These are phyloP conservation scores for Agrenia bidenticulata DNA, from an alignment of 2,888 invertebrate genomes.

Conservation along the genomic window DNA sequence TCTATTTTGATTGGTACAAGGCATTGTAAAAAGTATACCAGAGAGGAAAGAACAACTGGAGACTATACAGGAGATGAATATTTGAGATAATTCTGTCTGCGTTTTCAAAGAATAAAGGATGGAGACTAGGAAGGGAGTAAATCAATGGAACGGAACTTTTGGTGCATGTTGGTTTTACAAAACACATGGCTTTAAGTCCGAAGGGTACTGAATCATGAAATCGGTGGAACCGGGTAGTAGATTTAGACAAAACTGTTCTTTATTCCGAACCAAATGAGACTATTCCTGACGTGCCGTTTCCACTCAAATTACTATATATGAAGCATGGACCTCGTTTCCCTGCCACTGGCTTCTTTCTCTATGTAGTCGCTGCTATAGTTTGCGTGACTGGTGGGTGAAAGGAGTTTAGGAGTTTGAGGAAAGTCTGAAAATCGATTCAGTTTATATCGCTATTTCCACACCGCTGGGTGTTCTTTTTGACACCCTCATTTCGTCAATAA, in stretches of 20 bases:
- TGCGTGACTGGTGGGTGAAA: conserved; percentile 18
- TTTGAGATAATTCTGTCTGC: conserved; percentile 5
- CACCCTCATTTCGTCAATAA: conserved; percentile 30
- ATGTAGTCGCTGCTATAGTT: not conserved
- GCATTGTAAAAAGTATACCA: too few relatives aligned
- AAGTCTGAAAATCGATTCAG: conserved; percentile 49
- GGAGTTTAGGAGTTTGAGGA: conserved; percentile 29
- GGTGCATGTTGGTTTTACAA: conserved; percentile 22
- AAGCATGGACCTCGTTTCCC: not conserved
- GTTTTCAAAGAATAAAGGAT: not conserved
- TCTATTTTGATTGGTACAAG: too few relatives aligned
- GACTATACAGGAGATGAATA: conserved; percentile 13
- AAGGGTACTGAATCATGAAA: conserved; percentile 2
- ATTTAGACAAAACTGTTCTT: too few relatives aligned
- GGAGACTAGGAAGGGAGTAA: conserved; percentile 11
- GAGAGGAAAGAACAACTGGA: too few relatives aligned
- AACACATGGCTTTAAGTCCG: conserved; percentile 10
- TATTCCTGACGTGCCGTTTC: too few relatives aligned
- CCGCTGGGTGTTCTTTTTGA: conserved; percentile 50
- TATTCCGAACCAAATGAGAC: too few relatives aligned
- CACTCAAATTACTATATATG: too few relatives aligned
- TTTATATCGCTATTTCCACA: conserved; percentile 49
- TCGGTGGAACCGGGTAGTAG: not conserved
- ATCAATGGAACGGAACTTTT: conserved; percentile 16
- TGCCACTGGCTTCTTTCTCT: not conserved